Conservation (phyloP, 2,113 vertebrate species). For the Motacilla alba region DNA sequence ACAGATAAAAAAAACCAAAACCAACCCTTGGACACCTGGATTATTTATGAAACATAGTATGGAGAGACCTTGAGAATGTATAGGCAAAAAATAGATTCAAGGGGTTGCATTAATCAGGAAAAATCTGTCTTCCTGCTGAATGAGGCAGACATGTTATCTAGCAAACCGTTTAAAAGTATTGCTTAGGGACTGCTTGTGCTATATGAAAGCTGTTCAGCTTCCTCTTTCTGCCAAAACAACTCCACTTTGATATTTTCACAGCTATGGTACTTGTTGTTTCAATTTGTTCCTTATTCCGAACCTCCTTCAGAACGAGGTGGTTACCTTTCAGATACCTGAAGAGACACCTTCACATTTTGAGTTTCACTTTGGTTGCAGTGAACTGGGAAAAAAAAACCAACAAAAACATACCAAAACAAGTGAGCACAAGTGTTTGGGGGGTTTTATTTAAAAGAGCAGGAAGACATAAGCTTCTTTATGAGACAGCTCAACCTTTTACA, state of each 20-base stretch:
- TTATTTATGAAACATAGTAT: background rate
- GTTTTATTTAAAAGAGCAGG: background rate
- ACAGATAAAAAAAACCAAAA: background rate
- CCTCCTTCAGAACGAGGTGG: background rate
- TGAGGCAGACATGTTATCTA: background rate
- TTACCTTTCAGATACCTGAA: background rate
- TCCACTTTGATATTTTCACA: background rate
- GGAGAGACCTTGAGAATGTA: background rate
- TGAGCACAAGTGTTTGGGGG: background rate
- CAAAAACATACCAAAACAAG: background rate
- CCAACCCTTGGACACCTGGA: background rate
- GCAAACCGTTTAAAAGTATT: slow-evolving; percentile 12
- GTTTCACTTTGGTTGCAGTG: background rate
- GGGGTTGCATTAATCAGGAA: background rate
- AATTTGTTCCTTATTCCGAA: background rate
- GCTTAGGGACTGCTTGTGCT: slow-evolving; percentile 7
- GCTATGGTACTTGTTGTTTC: background rate
- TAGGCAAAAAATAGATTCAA: background rate
- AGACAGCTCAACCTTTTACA: background rate
- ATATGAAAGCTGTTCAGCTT: slow-evolving; percentile 36
- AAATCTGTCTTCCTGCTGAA: slow-evolving; percentile 28
- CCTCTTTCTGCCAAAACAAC: slow-evolving; percentile 13
- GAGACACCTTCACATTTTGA: background rate
- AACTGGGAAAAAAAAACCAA: background rate
- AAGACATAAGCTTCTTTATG: background rate